A percentile compares a stretch with the other conserved stretches of the same genome.
phyloP scores from a whole-genome alignment of 2,113 vertebrate genomes.

The Madoqua kirkii region DNA sequence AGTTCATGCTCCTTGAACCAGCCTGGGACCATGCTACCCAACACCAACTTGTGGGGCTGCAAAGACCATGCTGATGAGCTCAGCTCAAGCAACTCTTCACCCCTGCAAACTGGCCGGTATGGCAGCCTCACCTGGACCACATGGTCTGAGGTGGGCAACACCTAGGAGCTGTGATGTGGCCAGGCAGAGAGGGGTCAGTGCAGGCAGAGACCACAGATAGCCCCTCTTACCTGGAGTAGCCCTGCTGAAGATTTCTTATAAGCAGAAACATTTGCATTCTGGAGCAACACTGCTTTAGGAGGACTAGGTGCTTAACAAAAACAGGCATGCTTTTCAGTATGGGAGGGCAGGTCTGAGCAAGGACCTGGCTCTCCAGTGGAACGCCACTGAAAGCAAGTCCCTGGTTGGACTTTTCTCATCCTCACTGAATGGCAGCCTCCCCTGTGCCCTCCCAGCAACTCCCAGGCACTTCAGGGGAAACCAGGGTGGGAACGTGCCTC shows the following conservation, averaged over 20 bases:
- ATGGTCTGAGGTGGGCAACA: neutral
- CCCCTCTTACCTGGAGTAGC: neutral
- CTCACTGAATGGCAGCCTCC: neutral
- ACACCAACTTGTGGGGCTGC: neutral
- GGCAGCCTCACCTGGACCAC: neutral
- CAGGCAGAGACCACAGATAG: fast-evolving
- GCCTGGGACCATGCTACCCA: neutral
- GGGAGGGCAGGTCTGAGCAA: neutral
- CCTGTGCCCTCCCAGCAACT: neutral
- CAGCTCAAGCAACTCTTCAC: neutral
- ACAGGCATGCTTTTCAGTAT: neutral
- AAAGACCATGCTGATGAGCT: neutral
- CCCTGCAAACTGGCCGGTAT: too few species aligned
- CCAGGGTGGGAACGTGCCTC: neutral
- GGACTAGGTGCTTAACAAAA: neutral
- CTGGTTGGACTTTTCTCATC: neutral
- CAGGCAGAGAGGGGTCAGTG: neutral
- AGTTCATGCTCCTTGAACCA: fast-evolving
- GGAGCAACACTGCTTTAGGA: neutral
- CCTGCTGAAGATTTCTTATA: neutral
- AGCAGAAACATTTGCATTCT: neutral
- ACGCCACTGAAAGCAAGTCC: neutral
- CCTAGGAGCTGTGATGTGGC: neutral
- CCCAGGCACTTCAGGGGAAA: neutral
- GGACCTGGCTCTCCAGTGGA: neutral